phyloP scores from a whole-genome alignment of 2,888 invertebrate species.

The Spilosoma lubricipeda region DNA sequence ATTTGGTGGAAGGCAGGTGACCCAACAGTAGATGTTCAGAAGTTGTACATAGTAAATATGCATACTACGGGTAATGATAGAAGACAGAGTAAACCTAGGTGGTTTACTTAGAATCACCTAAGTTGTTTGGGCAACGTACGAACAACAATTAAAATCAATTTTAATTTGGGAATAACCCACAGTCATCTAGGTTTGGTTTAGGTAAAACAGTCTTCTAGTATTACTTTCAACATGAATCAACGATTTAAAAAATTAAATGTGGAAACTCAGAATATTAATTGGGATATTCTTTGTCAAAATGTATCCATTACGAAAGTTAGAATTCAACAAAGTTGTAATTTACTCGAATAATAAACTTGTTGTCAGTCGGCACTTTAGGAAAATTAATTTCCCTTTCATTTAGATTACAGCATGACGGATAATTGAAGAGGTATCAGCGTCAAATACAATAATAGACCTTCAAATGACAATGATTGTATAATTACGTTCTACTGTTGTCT shows the following conservation, averaged over 20 bases:
- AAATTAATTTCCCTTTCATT: slow-evolving; percentile 17
- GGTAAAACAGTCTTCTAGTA: too few species aligned
- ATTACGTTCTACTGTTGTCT: not conserved
- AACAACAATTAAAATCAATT: too few species aligned
- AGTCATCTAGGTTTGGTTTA: too few species aligned
- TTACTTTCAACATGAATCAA: too few species aligned
- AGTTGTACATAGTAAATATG: too few species aligned
- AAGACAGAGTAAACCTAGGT: too few species aligned
- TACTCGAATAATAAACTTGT: not conserved
- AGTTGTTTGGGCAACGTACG: too few species aligned
- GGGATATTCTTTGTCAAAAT: not conserved
- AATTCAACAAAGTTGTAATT: not conserved
- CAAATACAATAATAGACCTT: slow-evolving; percentile 3
- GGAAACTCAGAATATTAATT: not conserved
- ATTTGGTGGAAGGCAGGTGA: too few species aligned
- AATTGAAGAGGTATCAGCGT: slow-evolving; percentile 18
- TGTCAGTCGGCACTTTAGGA: slow-evolving; percentile 1
- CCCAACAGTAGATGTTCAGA: too few species aligned
- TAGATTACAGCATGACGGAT: slow-evolving; percentile 1
- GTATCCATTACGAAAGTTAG: not conserved
- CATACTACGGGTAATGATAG: too few species aligned
- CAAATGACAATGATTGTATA: not conserved
- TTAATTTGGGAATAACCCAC: too few species aligned
- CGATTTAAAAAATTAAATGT: not conserved
- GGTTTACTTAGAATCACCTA: too few species aligned